phyloP scores from a whole-genome alignment of 2,797 vertebrate genomes.

The Zenarchopterus dispar region DNA sequence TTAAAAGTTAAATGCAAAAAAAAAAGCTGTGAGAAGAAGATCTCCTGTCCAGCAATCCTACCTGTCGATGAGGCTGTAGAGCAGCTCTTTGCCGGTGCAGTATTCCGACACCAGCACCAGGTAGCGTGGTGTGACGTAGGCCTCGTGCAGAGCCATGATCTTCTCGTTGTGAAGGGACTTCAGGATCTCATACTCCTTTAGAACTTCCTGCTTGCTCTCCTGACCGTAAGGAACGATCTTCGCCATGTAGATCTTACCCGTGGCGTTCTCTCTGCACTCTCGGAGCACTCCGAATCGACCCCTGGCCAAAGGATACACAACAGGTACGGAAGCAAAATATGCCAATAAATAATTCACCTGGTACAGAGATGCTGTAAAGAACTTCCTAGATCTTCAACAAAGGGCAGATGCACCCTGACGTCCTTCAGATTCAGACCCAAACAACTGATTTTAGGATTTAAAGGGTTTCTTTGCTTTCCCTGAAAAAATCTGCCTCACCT shows the following conservation, averaged over 20 bases:
- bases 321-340: too few species aligned
- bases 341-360: too few species aligned
- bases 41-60: conserved; percentile 11
- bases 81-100: conserved; percentile 92
- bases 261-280: conserved; percentile 92
- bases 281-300: conserved; percentile 93
- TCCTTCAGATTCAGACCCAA: too few species aligned
- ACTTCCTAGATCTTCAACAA: too few species aligned
- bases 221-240: conserved; percentile 92
- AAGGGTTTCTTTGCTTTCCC: too few species aligned
- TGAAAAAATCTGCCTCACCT: conserved; percentile 80
- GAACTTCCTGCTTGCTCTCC: conserved; percentile 85
- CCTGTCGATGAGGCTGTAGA: conserved; percentile 90
- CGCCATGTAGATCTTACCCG: conserved; percentile 91
- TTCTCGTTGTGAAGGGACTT: conserved; percentile 89
- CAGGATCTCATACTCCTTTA: conserved; percentile 94
- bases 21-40: too few species aligned
- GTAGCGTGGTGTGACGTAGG: conserved; percentile 95
- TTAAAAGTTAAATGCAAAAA: neutral
- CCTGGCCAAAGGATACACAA: conserved; percentile 64
- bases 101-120: conserved; percentile 94
- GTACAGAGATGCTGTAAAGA: too few species aligned
- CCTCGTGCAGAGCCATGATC: conserved; percentile 94
- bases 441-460: too few species aligned
- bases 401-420: neutral